Evolutionary conservation across 2,888 invertebrate genomes (phyloP).

Genomic region (Mycalesis mineus): DNA sequence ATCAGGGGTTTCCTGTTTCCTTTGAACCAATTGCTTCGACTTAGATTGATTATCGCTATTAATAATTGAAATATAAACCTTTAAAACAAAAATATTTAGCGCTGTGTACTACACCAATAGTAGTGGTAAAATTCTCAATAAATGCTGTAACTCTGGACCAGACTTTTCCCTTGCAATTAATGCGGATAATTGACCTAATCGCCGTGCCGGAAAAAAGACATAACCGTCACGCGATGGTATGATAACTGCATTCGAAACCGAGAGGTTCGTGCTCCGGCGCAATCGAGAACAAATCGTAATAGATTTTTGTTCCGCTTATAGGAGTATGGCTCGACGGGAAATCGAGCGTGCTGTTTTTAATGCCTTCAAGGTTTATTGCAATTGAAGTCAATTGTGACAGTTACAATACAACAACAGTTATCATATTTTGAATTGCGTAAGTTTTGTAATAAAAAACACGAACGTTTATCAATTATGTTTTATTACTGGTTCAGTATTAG

Average conservation of each 20-base stretch:
- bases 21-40: no score
- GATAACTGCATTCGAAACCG: constrained; percentile 32
- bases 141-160: constrained; percentile 25
- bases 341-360: constrained; percentile 9
- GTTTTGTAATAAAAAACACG: background rate
- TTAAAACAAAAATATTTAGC: no score
- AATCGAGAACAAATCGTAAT: constrained; percentile 33
- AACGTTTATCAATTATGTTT: background rate
- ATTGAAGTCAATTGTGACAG: background rate
- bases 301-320: constrained; percentile 33
- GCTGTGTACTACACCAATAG: background rate
- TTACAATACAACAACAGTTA: background rate
- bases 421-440: constrained; percentile 3
- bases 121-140: constrained; percentile 9
- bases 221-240: constrained; percentile 38
- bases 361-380: constrained; percentile 12
- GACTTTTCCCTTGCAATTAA: constrained; percentile 59
- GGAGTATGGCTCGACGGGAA: constrained; percentile 22
- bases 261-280: constrained; percentile 33
- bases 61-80: no score
- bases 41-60: no score
- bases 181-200: constrained; percentile 59
- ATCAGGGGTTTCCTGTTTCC: no score
- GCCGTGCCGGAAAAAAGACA: constrained; percentile 49
- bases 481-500: background rate